Evolutionary conservation across 2,797 vertebrate species (phyloP), one percentile per base, ranked within the genome.

Genomic region (Naso thynnoides): DNA sequence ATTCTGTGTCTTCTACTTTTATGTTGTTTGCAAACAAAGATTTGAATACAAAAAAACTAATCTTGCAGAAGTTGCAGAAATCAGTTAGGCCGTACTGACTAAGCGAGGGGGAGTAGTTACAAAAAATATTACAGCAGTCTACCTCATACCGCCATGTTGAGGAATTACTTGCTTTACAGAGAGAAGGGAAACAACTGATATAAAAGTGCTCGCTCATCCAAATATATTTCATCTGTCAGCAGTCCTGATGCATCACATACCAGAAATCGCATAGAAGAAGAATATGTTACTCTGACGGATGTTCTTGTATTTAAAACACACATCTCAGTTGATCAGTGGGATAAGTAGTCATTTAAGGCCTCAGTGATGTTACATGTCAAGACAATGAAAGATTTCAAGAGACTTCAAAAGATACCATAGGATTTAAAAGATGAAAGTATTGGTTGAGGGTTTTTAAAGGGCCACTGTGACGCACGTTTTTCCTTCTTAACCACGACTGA

Each of bases 141-240:
- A 29, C 53, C 48, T 75, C 74, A 64, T 23, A 61, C 48, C 56
- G 59, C 23, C 18, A 52, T 49, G 56, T 19, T 81, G 77, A 87
- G 73, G 76, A 78, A 80, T 80, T 78, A 72, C 61, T 79, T 67
- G 39, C 39, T 79, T 76, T 70, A 77, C 61, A 58, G 62, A 52
- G 76, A 76, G 55, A 84, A 33, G 57, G 36, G 27, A 27, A 61
- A 64, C 69, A 77, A 66, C 45, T 47, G 67, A 67, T 81, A 62
- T 65, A 57, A 77, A 87, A 76, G 82, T 76, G 73, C 60, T 71
- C 39, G 78, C 73, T 65, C 55, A 74, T 79, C 70, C 70, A 66
- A 72, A 82, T 84, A 71, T 71, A 19, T 79, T 79, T 86, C 39
- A 79, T 69, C 70, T 67, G 73, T 76, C 63, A 73, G 31, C 63